Evolutionary conservation across 2,113 vertebrate species (phyloP), one percentile per base, ranked within the genome.

Genomic region (Tapirus terrestris): DNA sequence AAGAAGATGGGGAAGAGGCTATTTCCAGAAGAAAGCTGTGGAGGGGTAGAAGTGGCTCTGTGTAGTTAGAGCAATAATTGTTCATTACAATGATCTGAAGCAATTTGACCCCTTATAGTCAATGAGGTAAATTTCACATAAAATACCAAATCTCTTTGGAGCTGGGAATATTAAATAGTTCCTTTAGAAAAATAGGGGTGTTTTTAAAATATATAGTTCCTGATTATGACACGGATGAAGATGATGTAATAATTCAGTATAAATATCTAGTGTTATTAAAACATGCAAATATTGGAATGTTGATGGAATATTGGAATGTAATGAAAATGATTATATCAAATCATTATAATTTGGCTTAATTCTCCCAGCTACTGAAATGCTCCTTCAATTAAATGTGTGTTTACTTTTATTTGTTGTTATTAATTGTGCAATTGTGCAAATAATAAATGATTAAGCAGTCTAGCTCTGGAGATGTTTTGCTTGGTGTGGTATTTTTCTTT

Each of bases 191-290:
- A 82, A 90, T 27, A 43, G 17, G 10, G 23, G 31, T 13, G 65
- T 70, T 96, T 89, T 18, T 65, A 87, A 91, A 93, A 93, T 92
- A 63, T 16, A n/a, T 67, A 56, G 21, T 89, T 97, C 5, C 61
- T 48, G 31, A 75, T 61, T 82, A 76, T 61, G n/a, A 39, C 8
- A 70, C 76, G 21, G 45, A 39, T 92, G 63, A 60, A 94, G 51
- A 36, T 56, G 21, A 56, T 48, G 0, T 68, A 89, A 92, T 25
- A 84, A 84, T 56, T 89, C 43, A 94, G 45, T 65, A 16, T 60
- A 81, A 86, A 81, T 58, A 60, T 73, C 65, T 31, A 80, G 25
- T 70, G 20, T 33, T 63, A 81, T 73, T 86, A 51, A 56, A 86
- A 61, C 5, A 65, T 58, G n/a, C 43, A 48, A 39, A 51, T 88